Base-by-base conservation (phyloP, 2,888 invertebrate species). In the Patella depressa region DNA sequence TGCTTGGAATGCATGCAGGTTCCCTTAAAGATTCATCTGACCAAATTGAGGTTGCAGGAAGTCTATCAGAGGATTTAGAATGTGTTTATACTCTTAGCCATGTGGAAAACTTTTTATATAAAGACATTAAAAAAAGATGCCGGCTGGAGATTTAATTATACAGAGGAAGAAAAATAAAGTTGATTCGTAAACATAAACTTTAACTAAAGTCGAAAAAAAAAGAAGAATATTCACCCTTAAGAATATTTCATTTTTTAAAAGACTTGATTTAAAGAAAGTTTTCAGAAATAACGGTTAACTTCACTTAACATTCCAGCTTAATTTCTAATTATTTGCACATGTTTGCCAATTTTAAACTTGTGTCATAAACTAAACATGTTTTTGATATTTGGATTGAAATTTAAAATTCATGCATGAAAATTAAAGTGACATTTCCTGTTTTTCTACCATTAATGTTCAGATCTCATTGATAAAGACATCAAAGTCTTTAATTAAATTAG, bases 381-480 rank as follows among this genome's bases (percentile, higher is more conserved):
- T 65, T 65, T 65, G 24, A 11, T 24, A 65, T 65, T 65, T 14
- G 19, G 65, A 65, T 65, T 65, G 19, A 65, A 65, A 24, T 65
- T 65, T 24, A 24, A 24, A 65, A 65, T 65, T 19, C 65, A 24
- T 24, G 65, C 24, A 24, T 19, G 19, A 24, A 65, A 65, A 65
- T 65, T 65, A 65, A 65, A 65, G 65, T 65, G 65, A 65, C 65
- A 65, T 65, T 65, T 65, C 65, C 65, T 65, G 19, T 12, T 19
- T 65, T 65, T n/a, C 19, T 65, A 24, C 65, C 24, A 65, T 19
- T 65, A 19, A 12, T 24, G 11, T 65, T 24, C 45, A 45, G 19
- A 24, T 65, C 19, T 65, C 24, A 65, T 24, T 19, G 65, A 65
- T 65, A 65, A 65, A 24, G 65, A 65, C 65, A 65, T 65, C 65